phyloP scores from a whole-genome alignment of 2,113 vertebrate species.

The Bucco capensis region DNA sequence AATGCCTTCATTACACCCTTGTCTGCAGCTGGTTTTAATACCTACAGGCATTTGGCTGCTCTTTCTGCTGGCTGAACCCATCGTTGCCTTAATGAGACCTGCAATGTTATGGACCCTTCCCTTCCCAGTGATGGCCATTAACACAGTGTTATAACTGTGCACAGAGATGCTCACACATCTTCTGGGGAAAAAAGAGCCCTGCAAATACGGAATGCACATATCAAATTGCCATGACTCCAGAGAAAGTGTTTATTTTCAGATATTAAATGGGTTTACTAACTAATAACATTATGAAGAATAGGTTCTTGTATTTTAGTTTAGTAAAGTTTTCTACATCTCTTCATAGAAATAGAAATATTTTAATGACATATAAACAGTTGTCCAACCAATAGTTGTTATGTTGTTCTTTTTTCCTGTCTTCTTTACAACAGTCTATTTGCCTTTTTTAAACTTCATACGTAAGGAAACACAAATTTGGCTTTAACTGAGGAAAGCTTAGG shows the following conservation, averaged over 20 bases:
- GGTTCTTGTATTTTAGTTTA: not conserved
- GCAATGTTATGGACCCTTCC: not conserved
- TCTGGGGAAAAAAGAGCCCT: rapidly evolving
- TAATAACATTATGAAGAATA: not conserved
- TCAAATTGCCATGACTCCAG: not conserved
- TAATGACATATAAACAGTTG: not conserved
- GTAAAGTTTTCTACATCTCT: not conserved
- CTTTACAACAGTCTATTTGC: not conserved
- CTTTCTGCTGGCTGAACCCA: not conserved
- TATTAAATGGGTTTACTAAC: not conserved
- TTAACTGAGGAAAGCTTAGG: not conserved
- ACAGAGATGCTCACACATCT: rapidly evolving
- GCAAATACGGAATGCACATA: not conserved
- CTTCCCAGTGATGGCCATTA: not conserved
- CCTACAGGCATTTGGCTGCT: not conserved
- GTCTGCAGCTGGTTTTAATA: not conserved
- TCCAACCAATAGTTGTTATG: not conserved
- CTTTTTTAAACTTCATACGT: not conserved
- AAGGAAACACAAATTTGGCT: not conserved
- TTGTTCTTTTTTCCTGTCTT: not conserved
- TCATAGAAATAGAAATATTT: not conserved
- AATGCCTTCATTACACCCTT: not conserved
- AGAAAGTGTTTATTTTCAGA: not conserved
- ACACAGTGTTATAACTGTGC: not conserved
- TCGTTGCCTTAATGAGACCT: not conserved